Evolutionary conservation across 1,140 invertebrate species (phyloP), one percentile per base, ranked within the genome.

Genomic region (Bombus cullumanus): DNA sequence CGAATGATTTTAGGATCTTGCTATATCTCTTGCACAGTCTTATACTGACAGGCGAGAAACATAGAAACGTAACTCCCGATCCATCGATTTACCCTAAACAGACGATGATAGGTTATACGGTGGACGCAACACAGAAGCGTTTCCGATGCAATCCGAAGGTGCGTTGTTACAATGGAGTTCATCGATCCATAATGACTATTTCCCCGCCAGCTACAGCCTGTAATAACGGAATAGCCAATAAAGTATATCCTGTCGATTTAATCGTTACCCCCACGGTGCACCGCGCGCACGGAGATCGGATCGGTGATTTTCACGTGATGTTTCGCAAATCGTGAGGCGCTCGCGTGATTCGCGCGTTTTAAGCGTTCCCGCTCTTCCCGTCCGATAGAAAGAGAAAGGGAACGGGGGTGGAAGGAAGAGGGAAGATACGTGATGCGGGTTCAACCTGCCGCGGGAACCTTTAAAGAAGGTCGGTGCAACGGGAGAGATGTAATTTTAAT

Each of bases 171-270:
- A 83, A 88, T 88, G 69, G 85, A 82, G 80, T 88, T 84, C 86
- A 87, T 88, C 87, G 87, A 87, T 88, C 81, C 81, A n/a, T 82
- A 87, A 88, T 88, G 80, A 87, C 78, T 77, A 83, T 88, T 81
- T 64, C 69, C 66, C 69, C 66, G 31, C 74, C n/a, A 64, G 10
- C 34, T 66, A 75, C 41, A 31, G 41, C 59, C 47, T 59, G 68
- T 88, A 75, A 87, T 87, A 89, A 89, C 74, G 62, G 64, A 84
- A 86, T 69, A 72, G 62, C 80, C 86, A 57, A 82, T 89, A 79
- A 85, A 85, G 81, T 47, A 80, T 89, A 88, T 73, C 62, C 59
- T 75, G 68, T 66, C 37, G 71, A 85, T 87, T 89, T 88, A 88
- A 85, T 83, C 85, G 69, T 34, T 62, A 59, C 15, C 74, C 73